Percentiles rank a stretch among this genome's conserved stretches.
Conservation (phyloP, 2,888 invertebrate species). For the Gymnoscelis rufifasciata region DNA sequence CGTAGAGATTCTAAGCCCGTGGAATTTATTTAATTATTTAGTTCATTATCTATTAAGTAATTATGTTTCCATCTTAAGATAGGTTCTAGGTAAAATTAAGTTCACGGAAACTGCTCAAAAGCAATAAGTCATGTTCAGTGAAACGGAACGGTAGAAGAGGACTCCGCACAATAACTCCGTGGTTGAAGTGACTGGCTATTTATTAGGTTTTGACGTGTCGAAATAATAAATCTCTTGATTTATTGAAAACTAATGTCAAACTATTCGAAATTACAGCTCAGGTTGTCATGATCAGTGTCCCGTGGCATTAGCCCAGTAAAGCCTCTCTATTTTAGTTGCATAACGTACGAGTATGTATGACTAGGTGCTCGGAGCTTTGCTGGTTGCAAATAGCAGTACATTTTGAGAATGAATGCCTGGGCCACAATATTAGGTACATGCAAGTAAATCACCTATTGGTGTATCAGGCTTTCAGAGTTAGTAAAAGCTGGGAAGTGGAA, state of each 20-base stretch:
- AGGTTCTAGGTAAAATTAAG: too few species aligned
- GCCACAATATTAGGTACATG: not conserved
- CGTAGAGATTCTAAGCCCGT: too few species aligned
- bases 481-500: not conserved
- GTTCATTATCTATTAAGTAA: too few species aligned
- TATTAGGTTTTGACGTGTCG: too few species aligned
- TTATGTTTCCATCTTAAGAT: too few species aligned
- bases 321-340: conserved; percentile 3
- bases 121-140: too few species aligned
- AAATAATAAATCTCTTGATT: conserved; percentile 2
- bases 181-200: too few species aligned
- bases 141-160: too few species aligned
- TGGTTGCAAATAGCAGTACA: conserved; percentile 1
- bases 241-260: conserved; percentile 1
- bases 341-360: not conserved
- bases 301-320: not conserved
- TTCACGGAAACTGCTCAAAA: too few species aligned
- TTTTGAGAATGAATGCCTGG: conserved; percentile 2
- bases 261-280: not conserved
- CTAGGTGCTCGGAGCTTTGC: too few species aligned
- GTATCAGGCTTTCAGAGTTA: conserved; percentile 6
- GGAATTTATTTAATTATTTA: too few species aligned
- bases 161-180: too few species aligned
- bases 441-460: conserved; percentile 6
- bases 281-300: conserved; percentile 4